Conservation (phyloP, 2,797 vertebrate genomes). For the Glyptemys insculpta region DNA sequence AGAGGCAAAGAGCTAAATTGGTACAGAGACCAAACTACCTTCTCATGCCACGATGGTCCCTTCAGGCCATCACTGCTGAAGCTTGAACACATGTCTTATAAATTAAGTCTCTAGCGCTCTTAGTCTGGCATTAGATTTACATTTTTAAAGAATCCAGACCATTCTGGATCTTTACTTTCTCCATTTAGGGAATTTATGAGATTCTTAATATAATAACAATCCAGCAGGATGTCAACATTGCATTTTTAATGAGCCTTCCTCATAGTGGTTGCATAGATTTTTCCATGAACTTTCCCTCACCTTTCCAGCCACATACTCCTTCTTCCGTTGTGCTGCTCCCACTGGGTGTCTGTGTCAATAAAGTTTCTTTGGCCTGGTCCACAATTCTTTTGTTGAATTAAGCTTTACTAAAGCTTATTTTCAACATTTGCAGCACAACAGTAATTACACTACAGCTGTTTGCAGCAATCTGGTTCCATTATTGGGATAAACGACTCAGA, state of each 20-base stretch:
- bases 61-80: neutral
- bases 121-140: neutral
- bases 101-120: neutral
- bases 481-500: neutral
- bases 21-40: neutral
- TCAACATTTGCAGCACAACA: neutral
- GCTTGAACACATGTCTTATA: neutral
- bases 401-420: neutral
- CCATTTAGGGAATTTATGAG: neutral
- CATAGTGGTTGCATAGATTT: neutral
- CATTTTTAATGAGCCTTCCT: neutral
- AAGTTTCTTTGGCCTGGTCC: neutral
- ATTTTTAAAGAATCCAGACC: neutral
- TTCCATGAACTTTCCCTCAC: neutral
- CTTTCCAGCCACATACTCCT: fast-evolving
- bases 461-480: neutral
- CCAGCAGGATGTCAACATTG: neutral
- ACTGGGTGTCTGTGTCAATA: neutral
- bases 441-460: neutral
- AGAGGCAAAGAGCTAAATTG: neutral
- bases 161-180: neutral
- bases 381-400: neutral
- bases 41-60: neutral
- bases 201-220: neutral
- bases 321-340: neutral